These are phyloP conservation scores for Dipus sagitta DNA, from an alignment of 2,797 vertebrate genomes.

Conservation along the genomic window DNA sequence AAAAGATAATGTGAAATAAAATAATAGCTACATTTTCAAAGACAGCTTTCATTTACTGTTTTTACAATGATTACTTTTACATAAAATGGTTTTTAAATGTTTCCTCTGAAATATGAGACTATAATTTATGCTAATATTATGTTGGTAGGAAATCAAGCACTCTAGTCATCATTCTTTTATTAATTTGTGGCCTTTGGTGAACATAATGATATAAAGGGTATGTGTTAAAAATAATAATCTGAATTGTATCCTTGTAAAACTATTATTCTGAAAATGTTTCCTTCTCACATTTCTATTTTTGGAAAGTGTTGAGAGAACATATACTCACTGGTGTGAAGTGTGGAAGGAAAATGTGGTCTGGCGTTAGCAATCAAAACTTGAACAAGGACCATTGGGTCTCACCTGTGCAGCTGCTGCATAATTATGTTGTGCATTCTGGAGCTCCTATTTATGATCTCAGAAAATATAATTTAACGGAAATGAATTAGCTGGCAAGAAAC, in stretches of 20 bases:
- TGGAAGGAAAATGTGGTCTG: background rate
- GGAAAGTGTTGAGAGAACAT: background rate
- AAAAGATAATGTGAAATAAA: slow-evolving; percentile 50
- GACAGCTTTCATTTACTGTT: background rate
- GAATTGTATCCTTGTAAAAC: background rate
- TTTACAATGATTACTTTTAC: background rate
- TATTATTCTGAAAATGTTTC: background rate
- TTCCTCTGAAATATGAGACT: slow-evolving; percentile 7
- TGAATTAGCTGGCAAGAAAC: background rate
- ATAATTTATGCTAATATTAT: background rate
- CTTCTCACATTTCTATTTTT: background rate
- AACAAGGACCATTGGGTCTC: background rate
- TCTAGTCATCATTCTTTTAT: background rate
- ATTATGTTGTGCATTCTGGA: rapidly evolving
- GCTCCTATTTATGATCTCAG: background rate
- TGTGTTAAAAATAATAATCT: background rate
- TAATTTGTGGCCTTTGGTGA: background rate
- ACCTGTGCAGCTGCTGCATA: rapidly evolving
- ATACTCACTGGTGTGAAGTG: background rate
- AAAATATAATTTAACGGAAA: background rate
- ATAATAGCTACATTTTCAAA: background rate
- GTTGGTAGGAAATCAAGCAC: slow-evolving; percentile 5
- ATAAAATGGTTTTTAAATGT: slow-evolving; percentile 10
- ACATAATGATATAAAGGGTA: background rate
- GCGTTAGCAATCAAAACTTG: rapidly evolving